Evolutionary conservation across 2,113 vertebrate species (phyloP), one percentile per base, ranked within the genome.

Genomic region (Candoia aspera): DNA sequence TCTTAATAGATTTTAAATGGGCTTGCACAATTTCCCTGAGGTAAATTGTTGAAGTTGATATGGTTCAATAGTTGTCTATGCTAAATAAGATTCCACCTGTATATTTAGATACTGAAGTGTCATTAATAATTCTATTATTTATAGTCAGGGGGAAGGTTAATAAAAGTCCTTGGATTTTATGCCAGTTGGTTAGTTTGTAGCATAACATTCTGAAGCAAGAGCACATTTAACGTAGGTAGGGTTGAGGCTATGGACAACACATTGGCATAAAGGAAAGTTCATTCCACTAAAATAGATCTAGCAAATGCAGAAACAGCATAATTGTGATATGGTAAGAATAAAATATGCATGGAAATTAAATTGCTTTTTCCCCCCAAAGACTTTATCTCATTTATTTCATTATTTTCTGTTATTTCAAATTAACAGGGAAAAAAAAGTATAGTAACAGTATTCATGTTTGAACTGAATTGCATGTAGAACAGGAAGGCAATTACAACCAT

Each of bases 1-100:
- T 91, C 64, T 4, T 96, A 96, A 97, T 93, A 94, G 94, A 88
- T 91, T 97, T 97, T 95, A 96, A 97, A 97, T 94, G 96, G 94
- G 93, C 95, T 95, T 96, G 93, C 91, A 95, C 94, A 94, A 92
- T 97, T 97, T 96, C 95, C 94, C 93, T 95, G 94, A 88, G 94
- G 64, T 93, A 83, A 96, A 96, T 94, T 96, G 96, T 93, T 94
- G 91, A 94, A 94, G 95, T 94, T 97, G 94, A 96, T 97, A 90
- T 93, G 94, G 92, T 94, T 96, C 95, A 94, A 86, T 96, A 94
- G 94, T 29, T 93, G 91, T 95, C 91, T 93, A 96, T 97, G 96
- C 90, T 96, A 95, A 96, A 92, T 95, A 92, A 94, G 93, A 97
- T 95, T 95, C 94, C 93, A 91, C 79, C 33, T 93, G 92, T 91